A percentile compares a stretch with the other conserved stretches of the same genome.
phyloP scores from a whole-genome alignment of 2,888 invertebrate genomes.

The Scrobipalpa atriplicella region DNA sequence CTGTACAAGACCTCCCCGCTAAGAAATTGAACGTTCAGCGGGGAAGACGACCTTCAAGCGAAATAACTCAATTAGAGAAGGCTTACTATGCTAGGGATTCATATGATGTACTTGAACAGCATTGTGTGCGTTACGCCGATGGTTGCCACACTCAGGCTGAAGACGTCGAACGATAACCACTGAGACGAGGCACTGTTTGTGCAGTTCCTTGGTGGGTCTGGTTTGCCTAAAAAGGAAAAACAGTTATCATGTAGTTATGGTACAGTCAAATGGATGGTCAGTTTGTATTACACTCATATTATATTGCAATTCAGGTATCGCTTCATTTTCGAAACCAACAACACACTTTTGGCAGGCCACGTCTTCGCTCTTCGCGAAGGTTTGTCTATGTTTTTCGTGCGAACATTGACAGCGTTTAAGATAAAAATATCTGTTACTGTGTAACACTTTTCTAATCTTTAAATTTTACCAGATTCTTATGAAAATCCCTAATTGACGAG shows the following conservation, averaged over 20 bases:
- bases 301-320: too few species aligned
- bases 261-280: not conserved
- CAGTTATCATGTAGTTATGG: not conserved
- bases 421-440: too few species aligned
- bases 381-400: too few species aligned
- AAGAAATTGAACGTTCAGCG: slow-evolving; percentile 21
- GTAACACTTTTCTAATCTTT: too few species aligned
- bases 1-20: slow-evolving; percentile 16
- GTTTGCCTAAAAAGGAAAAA: slow-evolving; percentile 61
- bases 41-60: slow-evolving; percentile 15
- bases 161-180: slow-evolving; percentile 46
- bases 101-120: slow-evolving; percentile 57
- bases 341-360: too few species aligned
- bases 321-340: too few species aligned
- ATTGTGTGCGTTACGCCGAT: slow-evolving; percentile 50
- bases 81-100: slow-evolving; percentile 20
- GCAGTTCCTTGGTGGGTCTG: slow-evolving; percentile 71
- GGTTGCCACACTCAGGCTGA: slow-evolving; percentile 42
- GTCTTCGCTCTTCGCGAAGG: too few species aligned
- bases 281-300: too few species aligned
- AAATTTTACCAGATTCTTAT: too few species aligned
- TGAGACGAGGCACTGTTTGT: slow-evolving; percentile 56
- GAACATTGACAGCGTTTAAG: too few species aligned
- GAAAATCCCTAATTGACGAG: not conserved
- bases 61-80: slow-evolving; percentile 22